Base-by-base conservation (phyloP, 35 echinoderm and acorn worm genomes). In the Anneissia japonica region DNA sequence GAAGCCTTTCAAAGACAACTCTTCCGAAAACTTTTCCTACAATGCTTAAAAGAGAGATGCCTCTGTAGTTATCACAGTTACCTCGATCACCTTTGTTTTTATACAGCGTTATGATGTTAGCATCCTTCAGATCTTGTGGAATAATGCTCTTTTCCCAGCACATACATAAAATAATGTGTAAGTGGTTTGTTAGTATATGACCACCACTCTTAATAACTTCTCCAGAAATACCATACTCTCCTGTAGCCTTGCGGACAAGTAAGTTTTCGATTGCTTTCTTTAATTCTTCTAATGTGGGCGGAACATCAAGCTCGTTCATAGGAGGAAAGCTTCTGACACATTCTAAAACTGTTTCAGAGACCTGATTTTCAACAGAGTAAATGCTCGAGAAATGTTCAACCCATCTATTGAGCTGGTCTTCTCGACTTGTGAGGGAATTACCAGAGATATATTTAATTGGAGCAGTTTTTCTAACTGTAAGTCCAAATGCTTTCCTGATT, bases 231-330 rank as follows among this genome's bases (percentile, higher is more conserved):
- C 39, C 45, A 38, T 93, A 81, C 13, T 36, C 86, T 2, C 46
- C 91, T 77, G 81, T 76, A 3, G 87, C 92, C 38, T 93, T 86
- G 6, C 84, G 37, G 28, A n/a, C 72, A 0, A 41, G 9, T 26
- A 80, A 31, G 72, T 51, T 36, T 46, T 91, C 43, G 37, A 86
- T 83, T 26, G 74, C 84, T 26, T 86, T 94, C 19, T 30, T 81
- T 19, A 94, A 87, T 35, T 94, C 92, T 46, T 86, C 82, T 40
- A 90, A 45, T 39, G 79, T 83, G 21, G 92, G 84, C 16, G n/a
- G 11, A 30, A 19, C 37, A 39, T 94, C 87, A 0, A 94, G 91
- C 46, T 92, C 90, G 11, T 82, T 36, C 90, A 87, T 87, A 29
- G 39, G 2, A 33, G 84, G 56, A 23, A 92, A 46, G 33, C n/a